Evolutionary conservation across 1,140 invertebrate genomes (phyloP).

Genomic region (Cheumatopsyche charites): DNA sequence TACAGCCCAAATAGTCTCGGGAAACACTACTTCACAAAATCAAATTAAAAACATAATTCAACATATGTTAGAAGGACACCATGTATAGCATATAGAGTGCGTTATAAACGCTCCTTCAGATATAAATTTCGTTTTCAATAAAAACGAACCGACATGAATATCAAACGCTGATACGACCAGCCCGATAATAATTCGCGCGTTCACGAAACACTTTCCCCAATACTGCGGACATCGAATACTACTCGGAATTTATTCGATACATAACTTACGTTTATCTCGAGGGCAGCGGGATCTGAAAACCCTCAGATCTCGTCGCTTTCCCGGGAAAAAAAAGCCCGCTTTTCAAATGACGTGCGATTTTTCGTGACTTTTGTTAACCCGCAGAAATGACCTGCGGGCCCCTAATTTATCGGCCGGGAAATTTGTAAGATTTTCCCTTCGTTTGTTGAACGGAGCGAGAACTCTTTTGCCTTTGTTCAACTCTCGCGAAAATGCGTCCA

Average conservation of each 20-base stretch:
- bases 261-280: slow-evolving; percentile 22
- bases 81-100: too few relatives aligned
- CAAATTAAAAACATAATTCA: too few relatives aligned
- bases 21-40: too few relatives aligned
- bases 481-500: too few relatives aligned
- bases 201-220: not conserved
- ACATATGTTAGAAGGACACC: too few relatives aligned
- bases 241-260: slow-evolving; percentile 17
- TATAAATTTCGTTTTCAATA: slow-evolving; percentile 25
- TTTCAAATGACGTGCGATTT: slow-evolving; percentile 25
- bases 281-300: not conserved
- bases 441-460: not conserved
- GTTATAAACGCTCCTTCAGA: slow-evolving; percentile 4
- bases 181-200: slow-evolving; percentile 16
- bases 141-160: slow-evolving; percentile 18
- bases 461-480: not conserved
- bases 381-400: slow-evolving; percentile 11
- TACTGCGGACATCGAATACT: not conserved
- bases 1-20: too few relatives aligned
- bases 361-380: slow-evolving; percentile 27
- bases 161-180: slow-evolving; percentile 14
- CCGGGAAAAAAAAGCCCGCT: not conserved
- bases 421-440: slow-evolving; percentile 13
- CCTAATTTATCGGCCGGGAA: not conserved
- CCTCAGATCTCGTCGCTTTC: slow-evolving; percentile 21